Evolutionary conservation across 2,113 vertebrate genomes (phyloP).

Genomic region (Boleophthalmus pectinirostris): DNA sequence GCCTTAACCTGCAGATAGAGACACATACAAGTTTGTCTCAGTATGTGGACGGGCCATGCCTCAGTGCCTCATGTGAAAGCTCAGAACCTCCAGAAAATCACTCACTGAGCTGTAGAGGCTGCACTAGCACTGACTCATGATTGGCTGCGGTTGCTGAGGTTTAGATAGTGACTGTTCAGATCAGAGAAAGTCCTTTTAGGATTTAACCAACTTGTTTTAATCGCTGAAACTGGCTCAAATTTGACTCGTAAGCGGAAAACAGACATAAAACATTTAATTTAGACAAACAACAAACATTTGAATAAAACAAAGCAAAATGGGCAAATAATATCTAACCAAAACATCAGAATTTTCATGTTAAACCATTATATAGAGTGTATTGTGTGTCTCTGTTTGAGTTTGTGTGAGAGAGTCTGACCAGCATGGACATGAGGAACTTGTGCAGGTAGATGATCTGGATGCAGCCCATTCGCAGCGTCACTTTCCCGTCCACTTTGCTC

Average conservation of each 20-base stretch:
- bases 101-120: not conserved
- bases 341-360: not conserved
- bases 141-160: no score
- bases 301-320: not conserved
- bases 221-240: no score
- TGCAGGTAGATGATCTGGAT: constrained; percentile 94
- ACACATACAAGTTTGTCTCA: no score
- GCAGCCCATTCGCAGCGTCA: constrained; percentile 89
- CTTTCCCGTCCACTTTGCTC: constrained; percentile 87
- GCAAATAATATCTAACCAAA: not conserved
- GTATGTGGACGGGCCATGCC: no score
- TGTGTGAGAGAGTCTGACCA: constrained; percentile 80
- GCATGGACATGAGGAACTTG: constrained; percentile 88
- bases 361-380: not conserved
- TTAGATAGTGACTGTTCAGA: no score
- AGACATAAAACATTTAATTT: not conserved
- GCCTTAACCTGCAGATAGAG: no score
- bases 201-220: no score
- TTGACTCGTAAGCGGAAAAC: not conserved
- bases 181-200: no score
- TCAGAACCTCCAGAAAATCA: no score
- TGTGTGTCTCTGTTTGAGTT: not conserved
- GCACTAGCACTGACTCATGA: no score
- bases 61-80: no score
- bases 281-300: not conserved